A percentile compares a stretch with the other conserved stretches of the same genome.
Conservation (phyloP, 2,888 invertebrate genomes). For the Agonopterix subpropinquella region DNA sequence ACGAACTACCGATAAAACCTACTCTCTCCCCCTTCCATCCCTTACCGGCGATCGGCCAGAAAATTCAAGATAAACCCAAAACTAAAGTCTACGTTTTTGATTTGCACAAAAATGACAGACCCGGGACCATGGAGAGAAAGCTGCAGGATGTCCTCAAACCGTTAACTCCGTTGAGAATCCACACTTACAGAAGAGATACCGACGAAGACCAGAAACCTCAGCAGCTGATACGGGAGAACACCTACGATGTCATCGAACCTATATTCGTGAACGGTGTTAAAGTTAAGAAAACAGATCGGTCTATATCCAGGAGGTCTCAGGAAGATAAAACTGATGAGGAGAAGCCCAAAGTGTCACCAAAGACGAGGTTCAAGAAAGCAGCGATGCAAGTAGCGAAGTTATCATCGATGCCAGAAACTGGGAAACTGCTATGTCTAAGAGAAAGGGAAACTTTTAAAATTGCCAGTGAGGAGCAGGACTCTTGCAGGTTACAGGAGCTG, state of each 20-base stretch:
- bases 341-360: slow-evolving; percentile 44
- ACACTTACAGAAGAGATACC: slow-evolving; percentile 37
- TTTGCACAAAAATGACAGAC: slow-evolving; percentile 37
- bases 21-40: slow-evolving; percentile 63
- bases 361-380: slow-evolving; percentile 60
- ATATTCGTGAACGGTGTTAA: slow-evolving; percentile 43
- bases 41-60: slow-evolving; percentile 65
- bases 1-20: slow-evolving; percentile 51
- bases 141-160: slow-evolving; percentile 59
- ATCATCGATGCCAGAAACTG: slow-evolving; percentile 53
- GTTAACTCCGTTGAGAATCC: slow-evolving; percentile 52
- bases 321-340: slow-evolving; percentile 7
- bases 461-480: slow-evolving; percentile 28
- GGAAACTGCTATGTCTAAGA: slow-evolving; percentile 57
- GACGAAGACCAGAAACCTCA: slow-evolving; percentile 43
- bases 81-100: slow-evolving; percentile 63
- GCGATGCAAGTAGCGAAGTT: slow-evolving; percentile 58
- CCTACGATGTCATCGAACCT: slow-evolving; percentile 64
- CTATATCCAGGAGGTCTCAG: slow-evolving; percentile 13
- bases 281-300: slow-evolving; percentile 30
- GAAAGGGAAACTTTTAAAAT: slow-evolving; percentile 48
- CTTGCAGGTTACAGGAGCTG: slow-evolving; percentile 37
- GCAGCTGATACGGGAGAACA: slow-evolving; percentile 59
- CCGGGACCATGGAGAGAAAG: slow-evolving; percentile 30
- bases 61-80: slow-evolving; percentile 41